phyloP scores from a whole-genome alignment of 1,140 invertebrate species.

The Hyles vespertilio region DNA sequence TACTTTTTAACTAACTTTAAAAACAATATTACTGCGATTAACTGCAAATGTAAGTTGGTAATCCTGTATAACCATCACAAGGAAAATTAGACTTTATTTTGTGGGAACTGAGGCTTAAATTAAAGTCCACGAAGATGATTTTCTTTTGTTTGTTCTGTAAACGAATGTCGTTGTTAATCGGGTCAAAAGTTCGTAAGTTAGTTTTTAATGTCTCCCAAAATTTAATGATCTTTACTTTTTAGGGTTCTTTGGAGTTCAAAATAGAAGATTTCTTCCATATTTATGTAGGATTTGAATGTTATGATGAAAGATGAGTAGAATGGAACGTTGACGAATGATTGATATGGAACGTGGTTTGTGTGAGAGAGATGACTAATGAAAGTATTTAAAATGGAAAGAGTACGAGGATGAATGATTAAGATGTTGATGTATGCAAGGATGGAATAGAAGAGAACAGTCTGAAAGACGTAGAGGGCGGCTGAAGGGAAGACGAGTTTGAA shows the following conservation, averaged over 20 bases:
- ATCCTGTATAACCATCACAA: neutral
- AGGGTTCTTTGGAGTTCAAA: constrained; percentile 10
- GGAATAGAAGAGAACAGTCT: no score
- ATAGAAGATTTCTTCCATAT: neutral
- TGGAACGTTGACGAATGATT: no score
- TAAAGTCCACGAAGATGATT: neutral
- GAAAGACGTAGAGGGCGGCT: no score
- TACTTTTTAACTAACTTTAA: constrained; percentile 1
- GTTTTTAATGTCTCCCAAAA: constrained; percentile 20
- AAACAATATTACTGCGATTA: neutral
- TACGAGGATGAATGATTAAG: no score
- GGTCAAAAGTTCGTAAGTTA: constrained; percentile 26
- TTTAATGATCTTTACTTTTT: constrained; percentile 19
- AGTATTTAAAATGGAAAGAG: no score
- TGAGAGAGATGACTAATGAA: no score
- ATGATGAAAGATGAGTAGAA: no score
- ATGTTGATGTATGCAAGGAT: no score
- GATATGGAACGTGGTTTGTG: no score
- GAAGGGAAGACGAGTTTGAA: no score
- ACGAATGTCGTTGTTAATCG: constrained; percentile 17
- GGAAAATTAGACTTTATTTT: constrained; percentile 3
- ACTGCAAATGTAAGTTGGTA: constrained; percentile 1
- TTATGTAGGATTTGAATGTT: no score
- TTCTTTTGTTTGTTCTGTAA: constrained; percentile 3
- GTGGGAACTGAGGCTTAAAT: neutral